Base-by-base conservation (phyloP, 2,888 invertebrate genomes). In the Brachycybe producta region DNA sequence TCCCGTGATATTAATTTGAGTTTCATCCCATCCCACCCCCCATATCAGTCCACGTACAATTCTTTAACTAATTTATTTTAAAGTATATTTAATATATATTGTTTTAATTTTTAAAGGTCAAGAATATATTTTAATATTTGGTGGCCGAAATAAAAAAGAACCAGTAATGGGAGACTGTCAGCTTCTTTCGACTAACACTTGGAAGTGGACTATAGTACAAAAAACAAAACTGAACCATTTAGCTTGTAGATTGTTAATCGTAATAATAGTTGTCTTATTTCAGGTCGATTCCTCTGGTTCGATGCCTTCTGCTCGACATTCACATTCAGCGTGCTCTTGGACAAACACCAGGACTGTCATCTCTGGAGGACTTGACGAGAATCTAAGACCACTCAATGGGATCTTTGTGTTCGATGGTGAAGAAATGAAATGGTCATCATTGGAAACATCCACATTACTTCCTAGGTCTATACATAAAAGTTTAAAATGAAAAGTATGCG, bases 41-140 rank as follows among this genome's bases (percentile, higher is more conserved):
- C 11, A 32, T n/a, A n/a, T 32, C 32, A 32, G 32, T n/a, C 32
- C 32, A n/a, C 32, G 24, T 43, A 28, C 28, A 13, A 2, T 43
- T 32, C 23, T 32, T 11, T 15, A 30, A 19, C 44, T 3, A 23
- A 32, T 15, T 32, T 7, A 1, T 34, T 45, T 19, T 21, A 7
- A n/a, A n/a, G n/a, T n/a, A n/a, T n/a, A n/a, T n/a, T n/a, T n/a
- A n/a, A n/a, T n/a, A n/a, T n/a, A n/a, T n/a, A n/a, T n/a, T n/a
- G n/a, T n/a, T n/a, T n/a, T n/a, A n/a, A n/a, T n/a, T n/a, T 24
- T 52, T 56, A 3, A 44, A 63, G 63, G 58, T 23, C 42, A 38
- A 17, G 60, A 62, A 48, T 48, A 54, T 27, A 53, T 69, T 35
- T 49, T 65, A 21, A 48, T 68, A 23, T 67, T 62, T 63, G 69